Base-by-base conservation (phyloP, 2,113 vertebrate genomes). In the Furnarius figulus region DNA sequence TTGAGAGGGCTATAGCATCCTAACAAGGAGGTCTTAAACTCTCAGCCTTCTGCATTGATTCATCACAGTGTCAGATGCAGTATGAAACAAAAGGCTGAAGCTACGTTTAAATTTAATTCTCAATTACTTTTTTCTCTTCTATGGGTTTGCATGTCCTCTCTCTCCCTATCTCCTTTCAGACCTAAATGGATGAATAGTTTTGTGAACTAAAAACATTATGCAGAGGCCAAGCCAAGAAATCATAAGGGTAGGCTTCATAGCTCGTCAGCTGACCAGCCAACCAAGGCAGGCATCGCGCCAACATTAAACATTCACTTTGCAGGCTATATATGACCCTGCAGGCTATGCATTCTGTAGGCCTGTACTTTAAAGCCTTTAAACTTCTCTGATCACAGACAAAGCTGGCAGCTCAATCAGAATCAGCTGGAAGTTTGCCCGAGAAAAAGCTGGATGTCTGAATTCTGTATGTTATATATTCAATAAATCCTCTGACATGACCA, bases 41-140 rank as follows among this genome's bases (percentile, higher is more conserved):
- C 10, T 23, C 67, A 70, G 3, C 21, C 18, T 78, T 67, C 63
- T 50, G 22, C 24, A 56, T 8, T 0, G 0, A 39, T 22, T 39
- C 24, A 22, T 44, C 49, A 31, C 14, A 27, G 39, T 24, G 46
- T 33, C 42, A 39, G 15, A 74, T 30, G 10, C 5, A 30, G 5
- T 19, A 67, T 31, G 22, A 71, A 75, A 49, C 13, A 58, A 66
- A 89, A 46, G 4, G 30, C 25, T 77, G 30, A 83, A 76, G 5
- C 33, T 56, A 31, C 67, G 18, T 39, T 88, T 27, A 93, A 76
- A 9, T 19, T 90, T 61, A 70, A 46, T 40, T 73, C 35, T 37
- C 35, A 63, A 21, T 19, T 46, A 50, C 21, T 40, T 82, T 33
- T 10, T 73, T 35, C 27, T 49, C 21, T 50, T 52, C 53, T 17